These are phyloP conservation scores for Scortum barcoo DNA, from an alignment of 2,113 vertebrate genomes.

Conservation along the genomic window DNA sequence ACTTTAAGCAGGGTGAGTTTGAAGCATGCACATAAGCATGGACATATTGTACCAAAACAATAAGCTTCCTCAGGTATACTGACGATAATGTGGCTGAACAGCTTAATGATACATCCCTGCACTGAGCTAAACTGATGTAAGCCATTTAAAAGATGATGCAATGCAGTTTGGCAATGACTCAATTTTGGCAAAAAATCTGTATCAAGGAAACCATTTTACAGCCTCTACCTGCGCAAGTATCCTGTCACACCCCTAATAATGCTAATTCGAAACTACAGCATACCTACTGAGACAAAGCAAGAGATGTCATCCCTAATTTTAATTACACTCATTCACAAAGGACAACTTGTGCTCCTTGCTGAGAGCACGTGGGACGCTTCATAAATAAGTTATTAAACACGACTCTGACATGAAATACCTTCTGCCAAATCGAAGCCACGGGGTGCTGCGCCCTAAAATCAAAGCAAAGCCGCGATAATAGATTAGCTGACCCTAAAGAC, in stretches of 20 bases:
- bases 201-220: conserved; percentile 6
- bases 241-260: conserved; percentile 1
- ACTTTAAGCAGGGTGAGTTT: background rate
- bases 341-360: conserved; percentile 15
- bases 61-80: background rate
- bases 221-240: background rate
- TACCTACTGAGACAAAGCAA: conserved; percentile 8
- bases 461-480: conserved; percentile 44
- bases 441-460: conserved; percentile 31
- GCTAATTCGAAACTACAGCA: background rate
- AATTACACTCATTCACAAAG: conserved; percentile 37
- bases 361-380: conserved; percentile 4
- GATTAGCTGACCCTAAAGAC: conserved; percentile 35
- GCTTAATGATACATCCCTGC: background rate
- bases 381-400: conserved; percentile 60
- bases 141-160: background rate
- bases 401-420: conserved; percentile 15
- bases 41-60: background rate
- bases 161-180: background rate
- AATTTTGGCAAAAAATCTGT: conserved; percentile 1
- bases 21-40: background rate
- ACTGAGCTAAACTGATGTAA: background rate
- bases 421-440: conserved; percentile 11
- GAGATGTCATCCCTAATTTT: conserved; percentile 32
- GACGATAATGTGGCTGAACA: background rate